These are phyloP conservation scores for Enoplolaimus lenunculus DNA, from an alignment of 2,888 invertebrate species.

Conservation along the genomic window DNA sequence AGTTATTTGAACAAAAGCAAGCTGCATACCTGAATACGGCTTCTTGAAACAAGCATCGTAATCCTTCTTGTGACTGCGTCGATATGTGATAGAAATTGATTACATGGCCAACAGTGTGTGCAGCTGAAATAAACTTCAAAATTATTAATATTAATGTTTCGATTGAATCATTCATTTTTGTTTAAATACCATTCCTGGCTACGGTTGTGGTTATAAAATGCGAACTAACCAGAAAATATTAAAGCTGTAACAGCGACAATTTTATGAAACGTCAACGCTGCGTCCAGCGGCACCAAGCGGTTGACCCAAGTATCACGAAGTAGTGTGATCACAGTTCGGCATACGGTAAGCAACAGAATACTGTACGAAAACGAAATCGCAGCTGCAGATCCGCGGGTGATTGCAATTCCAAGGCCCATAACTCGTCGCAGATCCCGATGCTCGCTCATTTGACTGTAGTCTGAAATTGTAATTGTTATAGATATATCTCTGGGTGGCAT, in stretches of 20 bases:
- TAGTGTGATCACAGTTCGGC: conserved; percentile 73
- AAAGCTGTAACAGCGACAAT: conserved; percentile 85
- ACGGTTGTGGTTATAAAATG: conserved; percentile 3
- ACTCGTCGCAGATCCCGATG: conserved; percentile 84
- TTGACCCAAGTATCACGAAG: conserved; percentile 82
- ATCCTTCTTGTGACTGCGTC: conserved; percentile 79
- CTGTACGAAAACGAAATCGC: conserved; percentile 86
- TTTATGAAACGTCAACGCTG: conserved; percentile 91
- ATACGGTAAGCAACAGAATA: conserved; percentile 64
- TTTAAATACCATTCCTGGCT: too few species aligned
- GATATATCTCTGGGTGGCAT: too few species aligned
- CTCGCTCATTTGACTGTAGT: conserved; percentile 89
- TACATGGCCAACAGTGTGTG: conserved; percentile 83
- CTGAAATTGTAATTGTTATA: too few species aligned
- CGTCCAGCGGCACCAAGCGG: conserved; percentile 80
- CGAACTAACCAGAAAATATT: conserved; percentile 57
- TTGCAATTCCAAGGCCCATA: conserved; percentile 91
- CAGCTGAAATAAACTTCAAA: conserved; percentile 45
- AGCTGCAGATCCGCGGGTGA: conserved; percentile 82
- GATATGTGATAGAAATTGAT: conserved; percentile 95
- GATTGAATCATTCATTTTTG: too few species aligned
- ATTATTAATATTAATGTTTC: too few species aligned
- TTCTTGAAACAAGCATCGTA: conserved; percentile 78
- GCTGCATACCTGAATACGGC: conserved; percentile 63
- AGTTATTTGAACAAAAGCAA: too few species aligned